These are phyloP conservation scores for Caracal caracal DNA, from an alignment of 2,113 vertebrate species.

Conservation along the genomic window DNA sequence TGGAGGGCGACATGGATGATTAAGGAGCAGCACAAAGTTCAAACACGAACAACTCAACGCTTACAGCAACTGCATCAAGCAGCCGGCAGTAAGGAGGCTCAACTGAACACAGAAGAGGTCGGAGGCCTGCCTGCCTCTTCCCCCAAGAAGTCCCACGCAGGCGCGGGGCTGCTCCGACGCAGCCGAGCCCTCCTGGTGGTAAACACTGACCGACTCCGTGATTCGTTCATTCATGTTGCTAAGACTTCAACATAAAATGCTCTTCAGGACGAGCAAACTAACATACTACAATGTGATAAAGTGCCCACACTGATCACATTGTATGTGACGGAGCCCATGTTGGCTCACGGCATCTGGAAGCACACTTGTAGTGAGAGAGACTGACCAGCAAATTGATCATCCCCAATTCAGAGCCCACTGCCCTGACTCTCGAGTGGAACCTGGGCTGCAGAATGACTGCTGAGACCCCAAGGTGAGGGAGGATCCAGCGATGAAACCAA, in stretches of 20 bases:
- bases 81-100: conserved; percentile 76
- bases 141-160: conserved; percentile 35
- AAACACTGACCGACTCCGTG: neutral
- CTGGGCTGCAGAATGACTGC: neutral
- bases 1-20: conserved; percentile 95
- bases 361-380: conserved; percentile 39
- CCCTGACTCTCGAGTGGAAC: neutral
- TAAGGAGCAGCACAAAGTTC: conserved; percentile 89
- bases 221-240: conserved; percentile 36
- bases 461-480: neutral
- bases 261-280: neutral
- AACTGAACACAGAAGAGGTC: conserved; percentile 70
- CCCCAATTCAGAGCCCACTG: neutral
- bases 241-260: conserved; percentile 28
- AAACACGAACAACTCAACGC: conserved; percentile 86
- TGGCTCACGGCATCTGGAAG: neutral
- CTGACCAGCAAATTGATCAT: neutral
- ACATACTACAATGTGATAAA: neutral
- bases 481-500: neutral
- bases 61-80: conserved; percentile 67
- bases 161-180: neutral
- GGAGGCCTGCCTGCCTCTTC: conserved; percentile 68
- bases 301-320: neutral
- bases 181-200: neutral
- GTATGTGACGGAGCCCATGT: neutral